A percentile compares a stretch with the other conserved stretches of the same genome.
phyloP scores from a whole-genome alignment of 2,888 invertebrate species.

The Platypus cylindrus region DNA sequence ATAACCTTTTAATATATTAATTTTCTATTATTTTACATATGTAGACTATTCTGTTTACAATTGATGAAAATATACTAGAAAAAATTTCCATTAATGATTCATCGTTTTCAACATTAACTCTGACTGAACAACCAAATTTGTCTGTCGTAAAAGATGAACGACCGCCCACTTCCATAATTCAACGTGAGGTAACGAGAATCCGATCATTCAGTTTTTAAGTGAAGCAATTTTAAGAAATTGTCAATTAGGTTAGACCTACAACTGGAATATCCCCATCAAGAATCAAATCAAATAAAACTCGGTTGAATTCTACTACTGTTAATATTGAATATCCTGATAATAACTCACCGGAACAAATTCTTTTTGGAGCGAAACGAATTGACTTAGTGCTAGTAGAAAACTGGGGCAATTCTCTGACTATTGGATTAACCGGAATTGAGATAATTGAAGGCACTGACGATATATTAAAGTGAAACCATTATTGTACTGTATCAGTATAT shows the following conservation, averaged over 20 bases:
- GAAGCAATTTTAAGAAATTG: not conserved
- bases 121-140: slow-evolving; percentile 25
- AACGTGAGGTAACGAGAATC: slow-evolving; percentile 30
- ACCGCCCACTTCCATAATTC: slow-evolving; percentile 47
- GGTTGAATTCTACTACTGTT: slow-evolving; percentile 1
- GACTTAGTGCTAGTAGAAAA: slow-evolving; percentile 47
- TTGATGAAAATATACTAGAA: slow-evolving; percentile 59
- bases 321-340: too few species aligned
- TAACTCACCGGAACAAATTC: slow-evolving; percentile 22
- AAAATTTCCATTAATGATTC: slow-evolving; percentile 40
- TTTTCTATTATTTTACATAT: slow-evolving; percentile 5
- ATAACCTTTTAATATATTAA: slow-evolving; percentile 1
- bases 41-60: slow-evolving; percentile 77
- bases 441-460: slow-evolving; percentile 35
- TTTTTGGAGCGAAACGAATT: slow-evolving; percentile 31
- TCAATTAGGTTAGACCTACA: slow-evolving; percentile 18
- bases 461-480: slow-evolving; percentile 5
- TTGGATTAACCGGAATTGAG: slow-evolving; percentile 47
- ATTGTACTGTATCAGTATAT: too few species aligned
- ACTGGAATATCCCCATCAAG: slow-evolving; percentile 15
- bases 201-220: too few species aligned
- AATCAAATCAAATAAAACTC: not conserved
- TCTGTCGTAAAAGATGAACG: slow-evolving; percentile 34
- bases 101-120: slow-evolving; percentile 34
- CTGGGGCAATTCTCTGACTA: slow-evolving; percentile 48